phyloP scores from a whole-genome alignment of 2,888 invertebrate genomes.

The Epirrhoe tristata region DNA sequence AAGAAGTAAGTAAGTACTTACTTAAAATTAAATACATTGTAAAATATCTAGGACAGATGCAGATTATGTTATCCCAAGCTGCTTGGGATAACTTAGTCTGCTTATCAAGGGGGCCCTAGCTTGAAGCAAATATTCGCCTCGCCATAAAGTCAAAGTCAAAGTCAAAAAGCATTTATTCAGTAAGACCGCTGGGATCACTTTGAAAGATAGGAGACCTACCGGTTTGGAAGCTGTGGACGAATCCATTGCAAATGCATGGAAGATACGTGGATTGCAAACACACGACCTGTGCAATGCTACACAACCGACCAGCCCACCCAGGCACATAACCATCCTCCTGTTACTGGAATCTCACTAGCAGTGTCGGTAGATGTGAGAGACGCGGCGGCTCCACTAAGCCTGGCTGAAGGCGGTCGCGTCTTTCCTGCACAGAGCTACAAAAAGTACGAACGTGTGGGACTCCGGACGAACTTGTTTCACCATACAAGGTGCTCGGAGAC shows the following conservation, averaged over 20 bases:
- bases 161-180: no score
- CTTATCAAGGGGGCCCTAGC: no score
- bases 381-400: conserved; percentile 57
- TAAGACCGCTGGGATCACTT: no score
- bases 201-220: conserved; percentile 62
- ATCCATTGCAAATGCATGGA: conserved; percentile 81
- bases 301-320: conserved; percentile 58
- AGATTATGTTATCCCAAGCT: not conserved
- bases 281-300: conserved; percentile 76
- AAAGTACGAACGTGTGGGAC: conserved; percentile 84
- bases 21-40: no score
- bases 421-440: conserved; percentile 77
- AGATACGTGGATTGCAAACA: conserved; percentile 74
- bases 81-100: no score
- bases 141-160: no score
- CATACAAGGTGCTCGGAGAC: conserved; percentile 80
- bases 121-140: conserved; percentile 31
- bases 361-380: conserved; percentile 49
- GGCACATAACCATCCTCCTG: conserved; percentile 61
- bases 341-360: conserved; percentile 44
- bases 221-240: conserved; percentile 59
- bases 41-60: not conserved
- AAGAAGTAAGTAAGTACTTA: no score
- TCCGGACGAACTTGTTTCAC: conserved; percentile 82
- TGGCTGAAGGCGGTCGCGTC: conserved; percentile 68